Conservation (phyloP, 2,113 vertebrate species). For the Sinocyclocheilus anophthalmus region DNA sequence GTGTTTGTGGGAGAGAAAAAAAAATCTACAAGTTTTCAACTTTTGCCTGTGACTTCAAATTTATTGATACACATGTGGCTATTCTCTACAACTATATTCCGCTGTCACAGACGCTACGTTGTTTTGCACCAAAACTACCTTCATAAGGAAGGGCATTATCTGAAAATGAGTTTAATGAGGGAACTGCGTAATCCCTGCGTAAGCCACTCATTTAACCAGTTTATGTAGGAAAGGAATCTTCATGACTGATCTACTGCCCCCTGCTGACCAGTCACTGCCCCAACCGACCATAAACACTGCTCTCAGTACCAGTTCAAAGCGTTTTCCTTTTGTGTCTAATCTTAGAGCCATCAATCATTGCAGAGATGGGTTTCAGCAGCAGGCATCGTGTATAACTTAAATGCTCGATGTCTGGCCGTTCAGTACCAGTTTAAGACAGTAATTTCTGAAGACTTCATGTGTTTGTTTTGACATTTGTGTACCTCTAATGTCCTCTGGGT, state of each 20-base stretch:
- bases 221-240: slow-evolving; percentile 4
- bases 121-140: no score
- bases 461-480: slow-evolving; percentile 76
- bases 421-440: slow-evolving; percentile 37
- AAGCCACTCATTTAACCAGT: slow-evolving; percentile 9
- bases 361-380: slow-evolving; percentile 32
- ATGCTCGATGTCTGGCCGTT: slow-evolving; percentile 24
- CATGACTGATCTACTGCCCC: slow-evolving; percentile 39
- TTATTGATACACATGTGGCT: no score
- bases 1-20: no score
- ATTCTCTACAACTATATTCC: no score
- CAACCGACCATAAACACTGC: not conserved
- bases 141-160: not conserved
- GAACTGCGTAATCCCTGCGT: not conserved
- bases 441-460: slow-evolving; percentile 68
- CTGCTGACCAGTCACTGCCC: slow-evolving; percentile 32
- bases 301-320: not conserved
- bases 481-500: slow-evolving; percentile 62
- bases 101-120: no score
- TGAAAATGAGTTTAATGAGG: slow-evolving; percentile 19
- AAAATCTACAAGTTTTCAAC: no score
- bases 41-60: no score
- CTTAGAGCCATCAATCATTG: slow-evolving; percentile 32
- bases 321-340: not conserved
- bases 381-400: slow-evolving; percentile 23